Conservation (phyloP, 2,797 vertebrate species). For the Chelon labrosus region DNA sequence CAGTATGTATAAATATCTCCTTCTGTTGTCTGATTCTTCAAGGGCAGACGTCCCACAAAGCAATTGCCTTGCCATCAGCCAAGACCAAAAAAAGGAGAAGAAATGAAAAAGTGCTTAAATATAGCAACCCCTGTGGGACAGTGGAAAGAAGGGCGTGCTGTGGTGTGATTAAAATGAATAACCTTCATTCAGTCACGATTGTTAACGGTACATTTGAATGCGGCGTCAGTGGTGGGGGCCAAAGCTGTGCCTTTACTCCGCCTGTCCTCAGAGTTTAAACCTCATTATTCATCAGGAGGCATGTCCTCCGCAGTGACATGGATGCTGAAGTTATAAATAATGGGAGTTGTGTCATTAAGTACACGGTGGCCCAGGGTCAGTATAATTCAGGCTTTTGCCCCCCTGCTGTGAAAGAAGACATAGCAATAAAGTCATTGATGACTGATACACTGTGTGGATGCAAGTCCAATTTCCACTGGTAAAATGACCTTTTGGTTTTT, state of each 20-base stretch:
- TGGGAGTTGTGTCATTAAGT: constrained; percentile 59
- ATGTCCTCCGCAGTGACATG: constrained; percentile 60
- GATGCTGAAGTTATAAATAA: constrained; percentile 66
- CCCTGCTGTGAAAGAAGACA: constrained; percentile 43
- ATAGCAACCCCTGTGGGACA: constrained; percentile 77
- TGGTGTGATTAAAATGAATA: constrained; percentile 83
- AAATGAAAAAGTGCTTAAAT: constrained; percentile 83
- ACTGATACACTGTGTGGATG: constrained; percentile 66
- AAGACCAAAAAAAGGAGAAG: constrained; percentile 64
- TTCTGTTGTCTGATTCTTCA: constrained; percentile 79
- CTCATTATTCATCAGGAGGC: constrained; percentile 64
- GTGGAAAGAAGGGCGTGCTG: constrained; percentile 70
- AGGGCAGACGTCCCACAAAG: constrained; percentile 79
- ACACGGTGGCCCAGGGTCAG: constrained; percentile 48
- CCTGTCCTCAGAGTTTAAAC: constrained; percentile 52
- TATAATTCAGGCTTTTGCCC: constrained; percentile 57
- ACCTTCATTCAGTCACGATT: constrained; percentile 79
- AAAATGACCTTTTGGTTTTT: constrained; percentile 71
- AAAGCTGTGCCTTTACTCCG: constrained; percentile 31
- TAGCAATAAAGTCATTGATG: constrained; percentile 56
- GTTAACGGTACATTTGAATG: constrained; percentile 59
- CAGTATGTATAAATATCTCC: constrained; percentile 77
- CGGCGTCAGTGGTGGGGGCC: constrained; percentile 37
- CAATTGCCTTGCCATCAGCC: constrained; percentile 77
- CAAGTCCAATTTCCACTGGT: constrained; percentile 60